phyloP scores from a whole-genome alignment of 2,888 invertebrate species.

The Bruchidius siliquastri region DNA sequence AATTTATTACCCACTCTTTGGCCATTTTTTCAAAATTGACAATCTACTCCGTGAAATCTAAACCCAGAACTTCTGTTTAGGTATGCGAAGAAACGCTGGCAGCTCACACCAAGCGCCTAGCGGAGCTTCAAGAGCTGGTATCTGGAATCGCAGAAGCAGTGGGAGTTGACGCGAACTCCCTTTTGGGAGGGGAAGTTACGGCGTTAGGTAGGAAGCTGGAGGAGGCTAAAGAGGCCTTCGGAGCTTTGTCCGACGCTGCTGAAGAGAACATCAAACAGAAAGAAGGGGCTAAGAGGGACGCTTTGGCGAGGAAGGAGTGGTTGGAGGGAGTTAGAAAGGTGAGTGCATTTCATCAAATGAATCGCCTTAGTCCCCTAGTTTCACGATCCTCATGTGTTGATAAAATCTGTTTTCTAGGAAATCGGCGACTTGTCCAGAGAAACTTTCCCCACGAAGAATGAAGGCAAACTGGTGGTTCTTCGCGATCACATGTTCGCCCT shows the following conservation, averaged over 20 bases:
- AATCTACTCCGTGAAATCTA: no score
- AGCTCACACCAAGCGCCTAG: conserved; percentile 62
- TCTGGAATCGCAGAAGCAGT: conserved; percentile 75
- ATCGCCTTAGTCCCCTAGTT: no score
- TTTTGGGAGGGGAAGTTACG: conserved; percentile 73
- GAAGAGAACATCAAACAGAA: conserved; percentile 61
- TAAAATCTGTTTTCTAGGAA: not conserved
- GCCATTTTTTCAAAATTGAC: no score
- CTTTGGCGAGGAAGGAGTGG: conserved; percentile 56
- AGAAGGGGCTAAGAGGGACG: conserved; percentile 52
- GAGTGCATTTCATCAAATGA: no score
- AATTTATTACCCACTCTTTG: no score
- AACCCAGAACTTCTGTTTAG: conserved; percentile 43
- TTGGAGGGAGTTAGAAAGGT: conserved; percentile 75
- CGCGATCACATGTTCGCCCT: conserved; percentile 72
- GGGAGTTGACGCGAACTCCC: conserved; percentile 64
- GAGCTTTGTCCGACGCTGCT: conserved; percentile 70
- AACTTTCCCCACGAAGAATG: conserved; percentile 26
- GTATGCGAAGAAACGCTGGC: conserved; percentile 72
- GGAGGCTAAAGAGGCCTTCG: conserved; percentile 70
- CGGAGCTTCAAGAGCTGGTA: conserved; percentile 69
- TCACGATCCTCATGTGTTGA: no score
- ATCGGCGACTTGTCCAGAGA: not conserved
- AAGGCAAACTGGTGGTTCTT: conserved; percentile 67
- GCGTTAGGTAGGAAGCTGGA: conserved; percentile 69